Evolutionary conservation across 2,888 invertebrate genomes (phyloP), one percentile per base, ranked within the genome.

Genomic region (Leistus spinibarbis): DNA sequence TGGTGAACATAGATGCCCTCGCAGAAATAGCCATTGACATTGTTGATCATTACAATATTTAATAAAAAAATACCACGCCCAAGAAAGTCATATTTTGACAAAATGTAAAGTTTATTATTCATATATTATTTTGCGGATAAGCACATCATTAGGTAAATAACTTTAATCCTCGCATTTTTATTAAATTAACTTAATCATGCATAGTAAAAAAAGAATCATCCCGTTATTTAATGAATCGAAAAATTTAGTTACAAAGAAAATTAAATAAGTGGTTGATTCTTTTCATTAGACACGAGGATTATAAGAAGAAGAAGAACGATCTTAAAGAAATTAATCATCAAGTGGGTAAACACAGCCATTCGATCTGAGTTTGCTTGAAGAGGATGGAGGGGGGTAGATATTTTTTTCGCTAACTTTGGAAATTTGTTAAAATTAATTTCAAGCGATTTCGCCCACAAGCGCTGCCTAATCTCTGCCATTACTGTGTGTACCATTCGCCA

Each of bases 381-480:
- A 10, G 40, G 40, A 10, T 0, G 7, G 40, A 40, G 40, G 40
- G 40, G 19, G 2, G 19, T 10, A 56, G 16, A 19, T 60, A 60
- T 60, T 60, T 60, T 22, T 60, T n/a, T n/a, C 2, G 13, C 60
- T 60, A 60, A 60, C 40, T 71, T 64, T 54, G 24, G 64, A 71
- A 71, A 71, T 71, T 71, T 71, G 71, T 71, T 71, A 64, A 71
- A 71, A 71, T 71, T 63, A 71, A 71, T 71, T 71, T 71, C 64
- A 54, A 22, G 7, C 71, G 64, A 71, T 71, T 71, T 71, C 64
- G 64, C 54, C 54, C 54, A 54, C 54, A 62, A 71, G 54, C 64
- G 64, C 23, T 16, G 22, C 54, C 64, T 71, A 71, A 71, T 71
- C 71, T 64, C 62, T 71, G 64, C 64, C 71, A 54, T 71, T 71